phyloP scores from a whole-genome alignment of 2,797 vertebrate species.

The Taenioides sp. region DNA sequence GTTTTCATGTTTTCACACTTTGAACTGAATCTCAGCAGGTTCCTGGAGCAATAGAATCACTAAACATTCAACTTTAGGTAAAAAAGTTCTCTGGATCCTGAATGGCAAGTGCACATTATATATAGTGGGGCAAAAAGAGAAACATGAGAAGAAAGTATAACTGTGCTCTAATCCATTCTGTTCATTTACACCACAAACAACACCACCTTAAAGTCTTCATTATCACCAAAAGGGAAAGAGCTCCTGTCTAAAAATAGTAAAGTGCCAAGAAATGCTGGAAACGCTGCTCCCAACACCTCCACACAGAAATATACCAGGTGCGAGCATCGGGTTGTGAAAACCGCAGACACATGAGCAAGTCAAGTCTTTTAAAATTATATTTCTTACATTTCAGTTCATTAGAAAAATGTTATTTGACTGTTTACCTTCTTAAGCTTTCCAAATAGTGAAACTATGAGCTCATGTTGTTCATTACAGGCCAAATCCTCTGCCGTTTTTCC shows the following conservation, averaged over 20 bases:
- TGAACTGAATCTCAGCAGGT: constrained; percentile 48
- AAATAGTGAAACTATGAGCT: constrained; percentile 84
- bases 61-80: constrained; percentile 16
- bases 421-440: constrained; percentile 91
- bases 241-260: constrained; percentile 30
- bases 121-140: not conserved
- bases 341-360: not conserved
- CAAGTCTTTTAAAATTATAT: not conserved
- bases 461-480: constrained; percentile 86
- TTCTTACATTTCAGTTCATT: not conserved
- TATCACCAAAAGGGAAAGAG: constrained; percentile 1
- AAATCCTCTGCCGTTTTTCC: constrained; percentile 94
- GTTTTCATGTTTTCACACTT: constrained; percentile 53
- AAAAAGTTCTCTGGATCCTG: not conserved
- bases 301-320: constrained; percentile 44
- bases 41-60: constrained; percentile 23
- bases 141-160: not conserved
- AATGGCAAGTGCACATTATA: not conserved
- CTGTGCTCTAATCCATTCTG: not conserved
- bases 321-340: constrained; percentile 36
- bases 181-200: not conserved
- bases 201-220: not conserved
- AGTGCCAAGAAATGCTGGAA: constrained; percentile 33
- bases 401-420: not conserved
- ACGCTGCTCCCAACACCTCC: constrained; percentile 44